Base-by-base conservation (phyloP, 2,113 vertebrate genomes). In the Coptodon rendalli region DNA sequence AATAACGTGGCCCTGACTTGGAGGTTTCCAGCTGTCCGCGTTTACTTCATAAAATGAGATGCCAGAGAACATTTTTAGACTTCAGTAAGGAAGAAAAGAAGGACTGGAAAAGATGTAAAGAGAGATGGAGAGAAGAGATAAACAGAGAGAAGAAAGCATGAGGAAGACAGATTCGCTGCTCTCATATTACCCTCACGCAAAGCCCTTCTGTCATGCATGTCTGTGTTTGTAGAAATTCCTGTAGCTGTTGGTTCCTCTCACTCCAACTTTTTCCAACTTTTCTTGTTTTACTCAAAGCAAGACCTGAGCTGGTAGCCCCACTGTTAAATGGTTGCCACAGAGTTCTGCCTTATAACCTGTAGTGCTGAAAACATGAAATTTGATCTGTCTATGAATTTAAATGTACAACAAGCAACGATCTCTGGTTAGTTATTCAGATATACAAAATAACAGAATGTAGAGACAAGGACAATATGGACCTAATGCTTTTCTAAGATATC, bases 11-110 rank as follows among this genome's bases (percentile, higher is more conserved):
- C 79, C 81, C 54, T 73, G 71, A 83, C 78, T 80, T 61, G 80
- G 73, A 40, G 19, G 84, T 88, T 92, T 90, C 80, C 86, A 93
- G 82, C 79, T 38, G 38, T 89, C 81, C n/a, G 29, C 78, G 73
- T 84, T 90, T 84, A 87, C 57, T 90, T 92, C 84, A 90, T 93
- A 85, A 90, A 88, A 92, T 17, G 34, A 89, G 89, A 92, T 43
- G 40, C 82, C 80, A 66, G 88, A 87, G 90, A 90, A 84, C 71
- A 56, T 89, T 88, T 89, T 43, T 24, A 83, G 73, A 82, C 63
- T 38, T 86, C 6, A 29, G 73, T 17, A 16, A 87, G 81, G 24
- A 68, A 40, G 80, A 79, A 82, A 68, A 52, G 61, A 91, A 84
- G 12, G 84, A 57, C 83, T 56, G 86, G 86, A 88, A 89, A 68